Base-by-base conservation (phyloP, 1,140 invertebrate genomes). In the Conus betulinus region DNA sequence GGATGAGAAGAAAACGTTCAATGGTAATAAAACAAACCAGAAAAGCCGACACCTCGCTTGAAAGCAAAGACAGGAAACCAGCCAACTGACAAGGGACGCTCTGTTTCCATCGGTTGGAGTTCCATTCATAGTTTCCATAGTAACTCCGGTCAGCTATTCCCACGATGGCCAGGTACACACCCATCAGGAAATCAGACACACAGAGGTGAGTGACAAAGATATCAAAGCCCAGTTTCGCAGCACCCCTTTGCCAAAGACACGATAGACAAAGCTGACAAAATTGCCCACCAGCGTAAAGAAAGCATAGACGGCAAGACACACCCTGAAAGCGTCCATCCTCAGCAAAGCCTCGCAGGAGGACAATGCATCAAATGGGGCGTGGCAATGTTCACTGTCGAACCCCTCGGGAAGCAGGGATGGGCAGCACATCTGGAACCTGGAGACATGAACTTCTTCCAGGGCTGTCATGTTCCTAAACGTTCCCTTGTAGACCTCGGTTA, bases 41-140 rank as follows among this genome's bases (percentile, higher is more conserved):
- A 67, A 92, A 81, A n/a, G 91, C 90, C 5, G 93, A 93, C 6
- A 89, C 87, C 78, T 94, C 92, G 74, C 89, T 92, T 6, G 92
- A 93, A 7, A 93, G 74, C 4, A 91, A 91, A 23, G 92, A 87
- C 23, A 93, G 57, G 39, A 93, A 90, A 6, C 93, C 93, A 17
- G 92, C 92, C 23, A 91, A 4, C 63, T 89, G 81, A 84, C 93
- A 94, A 4, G 84, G 51, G 0, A 3, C 53, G 53, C 93, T 92
- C 7, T 89, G 53, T 25, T 88, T 90, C 93, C 93, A 94, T 15
- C 74, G n/a, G 3, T 74, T 74, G 17, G 91, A 91, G 78, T 92
- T 86, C 55, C 84, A 88, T 23, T 90, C 87, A 83, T 94, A 94
- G 2, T 27, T 71, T n/a, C 92, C 93, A 3, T 90, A 85, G 84